Evolutionary conservation across 2,888 invertebrate genomes (phyloP).

Genomic region (Thysanoteuthis rhombus): DNA sequence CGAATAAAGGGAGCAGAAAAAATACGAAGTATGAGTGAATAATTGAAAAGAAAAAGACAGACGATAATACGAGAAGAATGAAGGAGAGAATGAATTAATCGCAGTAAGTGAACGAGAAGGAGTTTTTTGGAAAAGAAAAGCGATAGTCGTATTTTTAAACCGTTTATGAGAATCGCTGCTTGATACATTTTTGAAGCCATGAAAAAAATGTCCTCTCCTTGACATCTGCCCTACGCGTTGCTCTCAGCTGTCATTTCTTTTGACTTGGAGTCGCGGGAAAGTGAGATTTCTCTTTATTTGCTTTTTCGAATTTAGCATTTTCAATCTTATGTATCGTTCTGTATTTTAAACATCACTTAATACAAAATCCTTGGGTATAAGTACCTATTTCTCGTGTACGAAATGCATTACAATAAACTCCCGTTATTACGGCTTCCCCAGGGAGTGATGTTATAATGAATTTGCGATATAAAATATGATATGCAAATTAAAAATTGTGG

Average conservation of each 20-base stretch:
- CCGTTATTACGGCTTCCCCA: no score
- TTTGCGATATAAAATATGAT: no score
- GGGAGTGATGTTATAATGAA: no score
- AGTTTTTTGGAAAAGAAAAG: not conserved
- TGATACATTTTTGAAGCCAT: not conserved
- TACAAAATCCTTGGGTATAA: not conserved
- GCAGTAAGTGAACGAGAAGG: not conserved
- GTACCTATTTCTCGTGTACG: not conserved
- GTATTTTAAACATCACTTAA: not conserved
- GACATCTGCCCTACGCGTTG: not conserved
- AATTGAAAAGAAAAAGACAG: no score
- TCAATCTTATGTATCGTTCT: not conserved
- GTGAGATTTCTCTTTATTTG: not conserved
- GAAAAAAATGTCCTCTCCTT: not conserved
- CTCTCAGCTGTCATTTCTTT: not conserved
- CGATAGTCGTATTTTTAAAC: not conserved
- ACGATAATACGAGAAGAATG: not conserved
- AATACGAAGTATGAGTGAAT: no score
- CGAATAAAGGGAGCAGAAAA: no score
- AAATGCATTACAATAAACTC: no score
- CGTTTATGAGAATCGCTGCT: not conserved
- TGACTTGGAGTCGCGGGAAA: not conserved
- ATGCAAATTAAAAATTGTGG: no score
- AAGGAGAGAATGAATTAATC: no score
- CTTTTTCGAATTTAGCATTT: not conserved